Conservation (phyloP, 2,113 vertebrate species). For the Limnothrissa miodon region DNA sequence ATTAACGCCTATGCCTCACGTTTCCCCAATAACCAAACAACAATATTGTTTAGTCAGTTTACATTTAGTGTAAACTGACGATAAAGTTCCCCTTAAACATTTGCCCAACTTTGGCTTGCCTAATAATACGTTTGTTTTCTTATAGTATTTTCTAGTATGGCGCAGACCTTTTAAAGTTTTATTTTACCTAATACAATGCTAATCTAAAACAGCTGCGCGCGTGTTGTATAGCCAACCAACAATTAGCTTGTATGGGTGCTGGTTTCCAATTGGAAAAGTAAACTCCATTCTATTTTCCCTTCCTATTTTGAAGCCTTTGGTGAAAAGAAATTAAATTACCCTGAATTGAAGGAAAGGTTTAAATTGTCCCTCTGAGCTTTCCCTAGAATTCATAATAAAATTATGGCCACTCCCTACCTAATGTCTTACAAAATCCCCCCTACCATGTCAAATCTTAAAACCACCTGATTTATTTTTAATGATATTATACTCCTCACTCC, state of each 20-base stretch:
- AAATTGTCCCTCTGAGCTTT: conserved; percentile 69
- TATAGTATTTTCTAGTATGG: background rate
- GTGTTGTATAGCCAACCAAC: conserved; percentile 5
- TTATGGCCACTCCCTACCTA: conserved; percentile 69
- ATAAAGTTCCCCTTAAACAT: background rate
- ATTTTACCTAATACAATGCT: conserved; percentile 15
- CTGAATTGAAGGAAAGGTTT: conserved; percentile 67
- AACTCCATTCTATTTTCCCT: conserved; percentile 43
- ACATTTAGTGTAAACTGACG: conserved; percentile 1
- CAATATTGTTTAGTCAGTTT: no score
- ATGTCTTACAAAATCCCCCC: conserved; percentile 68
- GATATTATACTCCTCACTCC: conserved; percentile 77
- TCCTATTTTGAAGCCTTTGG: conserved; percentile 52
- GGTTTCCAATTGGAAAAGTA: conserved; percentile 53
- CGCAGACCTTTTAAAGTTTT: background rate
- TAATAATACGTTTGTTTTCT: background rate
- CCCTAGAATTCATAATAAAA: conserved; percentile 74
- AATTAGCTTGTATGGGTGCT: conserved; percentile 28
- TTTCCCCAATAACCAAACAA: conserved; percentile 53
- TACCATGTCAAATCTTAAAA: conserved; percentile 75
- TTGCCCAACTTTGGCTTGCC: background rate
- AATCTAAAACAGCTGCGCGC: conserved; percentile 13
- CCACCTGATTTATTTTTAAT: conserved; percentile 85
- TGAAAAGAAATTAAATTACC: conserved; percentile 71
- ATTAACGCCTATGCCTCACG: conserved; percentile 63